Base-by-base conservation (phyloP, 2,888 invertebrate genomes). In the Eristalis tenax region DNA sequence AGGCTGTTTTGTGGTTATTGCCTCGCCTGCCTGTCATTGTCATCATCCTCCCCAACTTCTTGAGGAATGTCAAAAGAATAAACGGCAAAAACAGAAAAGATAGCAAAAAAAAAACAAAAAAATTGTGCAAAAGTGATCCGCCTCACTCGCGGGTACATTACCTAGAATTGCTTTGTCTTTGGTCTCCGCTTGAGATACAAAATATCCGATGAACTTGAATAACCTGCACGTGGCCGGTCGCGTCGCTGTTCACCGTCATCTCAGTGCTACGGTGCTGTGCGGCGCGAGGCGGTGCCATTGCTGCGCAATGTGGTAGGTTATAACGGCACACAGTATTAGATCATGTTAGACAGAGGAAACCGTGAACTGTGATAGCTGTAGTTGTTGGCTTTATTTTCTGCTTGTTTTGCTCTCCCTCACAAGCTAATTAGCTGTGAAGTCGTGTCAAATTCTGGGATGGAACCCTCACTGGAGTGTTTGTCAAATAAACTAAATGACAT, bases 261-360 rank as follows among this genome's bases (percentile, higher is more conserved):
- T 1, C 11, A 1, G 35, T n/a, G n/a, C n/a, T n/a, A n/a, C n/a
- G 11, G 35, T 32, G 10, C 32, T 1, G 38, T 38, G 13, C 35
- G 35, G 11, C 11, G 8, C 35, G 35, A 13, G 18, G 43, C 18
- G 8, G 18, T 50, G 2, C 18, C n/a, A 50, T 50, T 50, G 50
- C 50, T 18, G 50, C 50, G 50, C 50, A 50, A 50, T 50, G 50
- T 18, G 63, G 63, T 80, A 70, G 32, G 68, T 76, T 64, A 68
- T 81, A 85, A 80, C 85, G 85, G 85, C 66, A 76, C 66, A 71
- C 57, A 22, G 38, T 63, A 80, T 84, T 84, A 84, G 71, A 84
- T 64, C 56, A 68, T 57, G 66, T 63, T 76, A 66, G 71, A 77
- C 65, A 79, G 69, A 73, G 63, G 63, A 80, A 73, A 77, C 56